Conservation (phyloP, 1,140 invertebrate genomes). For the Pissodes strobi region DNA sequence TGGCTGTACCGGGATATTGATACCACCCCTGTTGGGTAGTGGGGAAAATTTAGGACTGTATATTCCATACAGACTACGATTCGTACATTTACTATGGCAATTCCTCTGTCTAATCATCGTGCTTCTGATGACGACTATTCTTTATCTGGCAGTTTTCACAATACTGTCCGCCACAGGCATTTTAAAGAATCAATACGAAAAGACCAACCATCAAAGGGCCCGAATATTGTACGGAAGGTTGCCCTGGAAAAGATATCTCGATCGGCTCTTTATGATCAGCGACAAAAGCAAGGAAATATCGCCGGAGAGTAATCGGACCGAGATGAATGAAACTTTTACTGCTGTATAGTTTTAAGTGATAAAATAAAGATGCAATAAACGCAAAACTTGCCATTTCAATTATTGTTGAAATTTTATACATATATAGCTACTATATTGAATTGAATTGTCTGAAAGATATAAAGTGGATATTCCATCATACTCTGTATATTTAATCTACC, state of each 20-base stretch:
- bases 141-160: constrained; percentile 25
- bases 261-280: constrained; percentile 29
- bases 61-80: not conserved
- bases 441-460: too few species aligned
- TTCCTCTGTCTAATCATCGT: constrained; percentile 30
- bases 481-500: too few species aligned
- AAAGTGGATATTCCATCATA: too few species aligned
- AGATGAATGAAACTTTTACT: constrained; percentile 12
- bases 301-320: constrained; percentile 20
- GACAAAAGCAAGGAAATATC: constrained; percentile 17
- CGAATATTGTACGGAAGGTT: constrained; percentile 26
- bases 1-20: constrained; percentile 27
- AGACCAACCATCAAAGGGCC: constrained; percentile 34
- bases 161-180: constrained; percentile 14
- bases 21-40: constrained; percentile 21
- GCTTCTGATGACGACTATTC: constrained; percentile 11
- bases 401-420: not conserved
- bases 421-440: not conserved
- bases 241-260: constrained; percentile 26
- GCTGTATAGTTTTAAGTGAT: constrained; percentile 4
- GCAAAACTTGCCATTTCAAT: too few species aligned
- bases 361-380: constrained; percentile 2
- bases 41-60: constrained; percentile 24
- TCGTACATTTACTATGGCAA: constrained; percentile 34
- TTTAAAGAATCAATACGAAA: constrained; percentile 28